phyloP scores from a whole-genome alignment of 2,113 vertebrate species.

The Ptilorrhoa leucosticta region DNA sequence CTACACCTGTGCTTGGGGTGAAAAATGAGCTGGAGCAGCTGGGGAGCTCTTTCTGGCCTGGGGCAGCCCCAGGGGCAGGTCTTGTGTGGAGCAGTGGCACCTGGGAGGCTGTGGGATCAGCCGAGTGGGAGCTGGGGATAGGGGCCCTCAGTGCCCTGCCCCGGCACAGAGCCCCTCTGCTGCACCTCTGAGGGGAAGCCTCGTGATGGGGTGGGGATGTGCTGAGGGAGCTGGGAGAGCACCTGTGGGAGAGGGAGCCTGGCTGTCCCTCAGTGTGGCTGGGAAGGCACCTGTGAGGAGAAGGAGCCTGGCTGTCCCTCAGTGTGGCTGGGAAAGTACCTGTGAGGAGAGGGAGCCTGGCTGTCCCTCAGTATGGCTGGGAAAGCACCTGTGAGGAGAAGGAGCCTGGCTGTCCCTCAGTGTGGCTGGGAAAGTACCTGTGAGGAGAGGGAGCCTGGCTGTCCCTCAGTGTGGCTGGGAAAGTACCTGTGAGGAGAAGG shows the following conservation, averaged over 20 bases:
- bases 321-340: too few relatives aligned
- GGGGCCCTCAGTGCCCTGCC: neutral
- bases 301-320: neutral
- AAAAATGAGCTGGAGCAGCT: neutral
- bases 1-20: neutral
- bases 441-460: neutral
- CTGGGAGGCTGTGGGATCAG: neutral
- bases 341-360: neutral
- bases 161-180: neutral
- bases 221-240: neutral
- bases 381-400: neutral
- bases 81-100: neutral
- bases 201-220: accelerated
- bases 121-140: accelerated
- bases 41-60: neutral
- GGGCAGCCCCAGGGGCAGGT: neutral
- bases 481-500: neutral
- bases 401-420: too few relatives aligned
- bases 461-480: neutral
- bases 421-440: neutral
- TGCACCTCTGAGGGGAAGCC: neutral
- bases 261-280: too few relatives aligned
- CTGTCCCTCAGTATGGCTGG: neutral
- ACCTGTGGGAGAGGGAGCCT: neutral
- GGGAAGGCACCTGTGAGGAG: too few relatives aligned